Percentiles rank a stretch among this genome's conserved stretches.
Conservation (phyloP, 2,888 invertebrate species). For the Aspidiotus rigidus region DNA sequence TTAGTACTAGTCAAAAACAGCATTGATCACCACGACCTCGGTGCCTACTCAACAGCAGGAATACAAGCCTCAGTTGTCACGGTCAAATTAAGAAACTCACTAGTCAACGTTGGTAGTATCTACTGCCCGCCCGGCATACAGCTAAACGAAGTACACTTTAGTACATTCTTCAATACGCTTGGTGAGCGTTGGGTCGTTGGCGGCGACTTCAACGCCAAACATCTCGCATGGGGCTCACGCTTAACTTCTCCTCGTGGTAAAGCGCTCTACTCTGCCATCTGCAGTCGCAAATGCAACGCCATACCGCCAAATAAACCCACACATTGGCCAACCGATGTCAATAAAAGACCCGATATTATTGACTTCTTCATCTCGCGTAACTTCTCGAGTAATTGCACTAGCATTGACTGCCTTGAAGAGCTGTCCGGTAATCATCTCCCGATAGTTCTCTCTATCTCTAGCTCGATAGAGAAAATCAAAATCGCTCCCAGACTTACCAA, state of each 20-base stretch:
- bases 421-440: not conserved
- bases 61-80: conserved; percentile 9
- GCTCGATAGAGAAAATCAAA: not conserved
- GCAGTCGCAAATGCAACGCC: not conserved
- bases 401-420: not conserved
- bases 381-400: conserved; percentile 11
- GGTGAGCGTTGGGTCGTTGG: not conserved
- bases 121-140: conserved; percentile 8
- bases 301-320: conserved; percentile 37
- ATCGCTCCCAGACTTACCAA: not conserved
- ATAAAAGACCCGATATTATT: conserved; percentile 36
- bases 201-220: conserved; percentile 34
- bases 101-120: conserved; percentile 8
- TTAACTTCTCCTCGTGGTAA: conserved; percentile 33
- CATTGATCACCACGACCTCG: conserved; percentile 1
- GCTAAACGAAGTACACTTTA: not conserved
- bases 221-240: conserved; percentile 38
- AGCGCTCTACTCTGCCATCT: conserved; percentile 9
- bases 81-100: not conserved
- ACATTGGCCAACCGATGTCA: conserved; percentile 37
- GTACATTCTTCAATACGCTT: conserved; percentile 4
- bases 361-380: conserved; percentile 37
- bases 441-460: not conserved
- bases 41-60: conserved; percentile 4
- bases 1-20: conserved; percentile 7